Evolutionary conservation across 2,113 vertebrate genomes (phyloP).

Genomic region (Morone saxatilis): DNA sequence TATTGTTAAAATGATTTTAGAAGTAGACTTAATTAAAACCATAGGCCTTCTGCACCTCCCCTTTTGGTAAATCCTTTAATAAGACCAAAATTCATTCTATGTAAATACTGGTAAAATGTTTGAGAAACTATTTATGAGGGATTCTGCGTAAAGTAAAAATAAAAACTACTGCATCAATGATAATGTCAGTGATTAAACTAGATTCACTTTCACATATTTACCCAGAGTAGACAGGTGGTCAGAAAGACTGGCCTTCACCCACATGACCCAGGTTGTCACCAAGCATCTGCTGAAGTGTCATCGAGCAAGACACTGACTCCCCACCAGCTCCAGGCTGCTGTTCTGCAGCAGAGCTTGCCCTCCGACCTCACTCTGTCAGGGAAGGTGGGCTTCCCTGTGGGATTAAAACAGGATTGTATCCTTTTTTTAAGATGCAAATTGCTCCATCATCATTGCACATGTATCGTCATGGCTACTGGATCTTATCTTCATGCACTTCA

Average conservation of each 20-base stretch:
- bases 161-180: background rate
- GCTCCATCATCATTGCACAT: background rate
- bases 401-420: background rate
- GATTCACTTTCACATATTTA: conserved; percentile 28
- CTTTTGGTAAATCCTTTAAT: conserved; percentile 5
- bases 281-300: conserved; percentile 72
- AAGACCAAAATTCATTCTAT: background rate
- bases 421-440: conserved; percentile 20
- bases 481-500: no score
- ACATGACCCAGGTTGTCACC: conserved; percentile 48
- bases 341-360: conserved; percentile 18
- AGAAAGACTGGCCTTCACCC: conserved; percentile 58
- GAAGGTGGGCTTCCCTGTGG: conserved; percentile 6
- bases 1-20: conserved; percentile 35
- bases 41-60: conserved; percentile 7
- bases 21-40: conserved; percentile 45
- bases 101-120: background rate
- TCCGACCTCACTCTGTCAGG: conserved; percentile 34
- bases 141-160: background rate
- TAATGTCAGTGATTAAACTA: background rate
- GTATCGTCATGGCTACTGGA: background rate
- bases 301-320: conserved; percentile 40
- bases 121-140: background rate
- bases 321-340: conserved; percentile 20
- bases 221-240: conserved; percentile 48